Percentiles rank a stretch among this genome's conserved stretches.
These are phyloP conservation scores for Acanthacorydalis orientalis DNA, from an alignment of 2,888 invertebrate genomes.

Conservation along the genomic window DNA sequence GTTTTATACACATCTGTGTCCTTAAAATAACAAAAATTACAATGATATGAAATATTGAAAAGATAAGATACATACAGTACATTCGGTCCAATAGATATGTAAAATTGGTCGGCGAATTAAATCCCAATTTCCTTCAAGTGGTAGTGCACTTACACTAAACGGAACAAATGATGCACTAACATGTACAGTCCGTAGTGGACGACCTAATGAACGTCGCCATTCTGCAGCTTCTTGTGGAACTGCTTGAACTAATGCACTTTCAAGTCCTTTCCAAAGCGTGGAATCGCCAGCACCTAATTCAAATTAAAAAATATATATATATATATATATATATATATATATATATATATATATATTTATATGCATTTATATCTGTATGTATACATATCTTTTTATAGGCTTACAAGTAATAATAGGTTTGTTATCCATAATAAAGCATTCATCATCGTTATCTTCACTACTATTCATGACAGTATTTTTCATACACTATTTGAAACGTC, in stretches of 20 bases:
- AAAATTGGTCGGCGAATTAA: slow-evolving; percentile 78
- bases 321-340: too few relatives aligned
- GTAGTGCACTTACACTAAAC: slow-evolving; percentile 57
- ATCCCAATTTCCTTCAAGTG: slow-evolving; percentile 56
- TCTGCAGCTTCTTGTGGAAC: slow-evolving; percentile 79
- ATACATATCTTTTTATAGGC: slow-evolving; percentile 17
- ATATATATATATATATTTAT: too few relatives aligned
- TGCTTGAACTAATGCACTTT: slow-evolving; percentile 57
- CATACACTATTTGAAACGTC: too few relatives aligned
- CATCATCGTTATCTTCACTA: slow-evolving; percentile 30
- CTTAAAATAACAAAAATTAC: slow-evolving; percentile 29
- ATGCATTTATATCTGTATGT: too few relatives aligned
- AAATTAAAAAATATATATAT: background rate
- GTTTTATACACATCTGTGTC: slow-evolving; percentile 85
- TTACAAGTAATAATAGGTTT: slow-evolving; percentile 61
- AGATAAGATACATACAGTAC: slow-evolving; percentile 47
- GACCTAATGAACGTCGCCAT: slow-evolving; percentile 81
- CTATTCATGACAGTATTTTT: slow-evolving; percentile 24
- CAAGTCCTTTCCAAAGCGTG: slow-evolving; percentile 68
- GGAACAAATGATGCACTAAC: slow-evolving; percentile 68
- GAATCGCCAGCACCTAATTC: slow-evolving; percentile 65
- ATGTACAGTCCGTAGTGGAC: slow-evolving; percentile 69
- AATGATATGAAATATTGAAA: slow-evolving; percentile 6
- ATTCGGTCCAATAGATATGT: slow-evolving; percentile 91
- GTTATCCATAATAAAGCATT: slow-evolving; percentile 43